Conservation (phyloP, 2,888 invertebrate species). For the Nomada flava region DNA sequence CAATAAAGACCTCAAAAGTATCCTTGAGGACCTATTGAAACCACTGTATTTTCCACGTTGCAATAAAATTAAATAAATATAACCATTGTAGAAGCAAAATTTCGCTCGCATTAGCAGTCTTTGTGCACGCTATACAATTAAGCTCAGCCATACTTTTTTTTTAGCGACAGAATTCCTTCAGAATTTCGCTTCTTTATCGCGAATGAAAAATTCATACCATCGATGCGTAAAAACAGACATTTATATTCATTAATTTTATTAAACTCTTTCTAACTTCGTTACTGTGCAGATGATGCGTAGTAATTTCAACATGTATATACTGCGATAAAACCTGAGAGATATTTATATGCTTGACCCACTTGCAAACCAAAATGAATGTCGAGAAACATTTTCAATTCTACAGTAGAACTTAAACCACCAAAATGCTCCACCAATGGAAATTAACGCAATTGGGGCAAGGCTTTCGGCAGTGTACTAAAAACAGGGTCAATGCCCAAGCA, state of each 20-base stretch:
- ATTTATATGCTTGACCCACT: slow-evolving; percentile 27
- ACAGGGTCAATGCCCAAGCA: slow-evolving; percentile 48
- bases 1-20: background rate
- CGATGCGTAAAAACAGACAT: background rate
- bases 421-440: slow-evolving; percentile 4
- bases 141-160: background rate
- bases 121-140: background rate
- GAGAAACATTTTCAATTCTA: background rate
- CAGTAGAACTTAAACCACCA: background rate
- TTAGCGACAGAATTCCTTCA: background rate
- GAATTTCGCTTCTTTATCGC: background rate
- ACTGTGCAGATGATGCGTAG: too few species aligned
- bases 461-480: background rate
- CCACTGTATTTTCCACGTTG: background rate
- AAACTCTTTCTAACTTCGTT: background rate
- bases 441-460: slow-evolving; percentile 34
- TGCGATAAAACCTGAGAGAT: background rate
- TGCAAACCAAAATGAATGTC: background rate
- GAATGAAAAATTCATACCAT: background rate
- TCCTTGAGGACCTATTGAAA: background rate
- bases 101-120: background rate
- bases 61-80: background rate
- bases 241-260: background rate
- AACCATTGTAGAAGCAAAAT: background rate
- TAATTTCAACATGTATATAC: background rate